phyloP scores from a whole-genome alignment of 2,797 vertebrate species.

The Petrocephalus sullivani region DNA sequence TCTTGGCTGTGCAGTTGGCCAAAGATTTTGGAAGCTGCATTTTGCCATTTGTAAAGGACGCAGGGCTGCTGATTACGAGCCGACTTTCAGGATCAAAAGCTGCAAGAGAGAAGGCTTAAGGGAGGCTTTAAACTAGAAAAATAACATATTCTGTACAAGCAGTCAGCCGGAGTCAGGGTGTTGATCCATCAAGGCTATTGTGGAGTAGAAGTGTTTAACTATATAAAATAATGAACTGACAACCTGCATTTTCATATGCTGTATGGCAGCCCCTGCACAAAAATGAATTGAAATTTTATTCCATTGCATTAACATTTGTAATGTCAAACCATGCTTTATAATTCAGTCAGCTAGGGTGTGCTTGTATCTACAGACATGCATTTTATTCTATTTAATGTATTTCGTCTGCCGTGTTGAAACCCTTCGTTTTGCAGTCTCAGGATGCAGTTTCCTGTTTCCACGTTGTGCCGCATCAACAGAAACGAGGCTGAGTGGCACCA shows the following conservation, averaged over 20 bases:
- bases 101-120: conserved; percentile 34
- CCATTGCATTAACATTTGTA: background rate
- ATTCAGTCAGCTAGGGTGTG: background rate
- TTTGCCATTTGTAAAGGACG: conserved; percentile 33
- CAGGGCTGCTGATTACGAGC: conserved; percentile 23
- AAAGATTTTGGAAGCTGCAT: conserved; percentile 43
- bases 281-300: background rate
- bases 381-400: background rate
- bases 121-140: conserved; percentile 18
- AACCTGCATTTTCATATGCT: background rate
- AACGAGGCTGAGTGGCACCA: background rate
- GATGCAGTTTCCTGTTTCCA: background rate
- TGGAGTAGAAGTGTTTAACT: conserved; percentile 33
- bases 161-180: conserved; percentile 40
- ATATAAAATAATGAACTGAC: conserved; percentile 23
- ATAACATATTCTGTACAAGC: conserved; percentile 19
- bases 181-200: conserved; percentile 45
- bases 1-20: conserved; percentile 46
- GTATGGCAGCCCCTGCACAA: background rate
- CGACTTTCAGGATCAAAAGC: conserved; percentile 29
- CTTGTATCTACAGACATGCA: background rate
- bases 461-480: conserved; percentile 1
- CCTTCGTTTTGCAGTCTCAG: background rate
- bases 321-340: background rate
- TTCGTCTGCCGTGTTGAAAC: background rate